phyloP scores from a whole-genome alignment of 2,113 vertebrate genomes.

The Apus apus region DNA sequence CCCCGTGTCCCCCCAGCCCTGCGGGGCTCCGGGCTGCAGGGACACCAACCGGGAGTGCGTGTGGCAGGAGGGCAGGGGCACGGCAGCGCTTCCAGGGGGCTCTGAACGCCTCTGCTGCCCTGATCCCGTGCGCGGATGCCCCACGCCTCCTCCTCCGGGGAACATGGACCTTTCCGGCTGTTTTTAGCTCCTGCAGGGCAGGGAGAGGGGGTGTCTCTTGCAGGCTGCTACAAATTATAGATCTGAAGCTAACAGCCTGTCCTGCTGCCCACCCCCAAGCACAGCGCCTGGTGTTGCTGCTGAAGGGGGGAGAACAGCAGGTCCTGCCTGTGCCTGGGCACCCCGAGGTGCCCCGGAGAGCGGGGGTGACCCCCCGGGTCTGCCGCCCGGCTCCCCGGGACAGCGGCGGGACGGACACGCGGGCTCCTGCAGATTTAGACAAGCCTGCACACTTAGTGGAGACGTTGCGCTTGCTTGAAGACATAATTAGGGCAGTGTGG shows the following conservation, averaged over 20 bases:
- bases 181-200: conserved; percentile 61
- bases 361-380: too few species aligned
- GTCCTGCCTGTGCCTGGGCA: background rate
- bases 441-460: background rate
- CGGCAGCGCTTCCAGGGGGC: accelerated
- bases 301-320: background rate
- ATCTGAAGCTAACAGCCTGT: conserved; percentile 68
- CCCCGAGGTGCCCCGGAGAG: accelerated
- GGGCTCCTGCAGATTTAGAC: background rate
- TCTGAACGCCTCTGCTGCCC: background rate
- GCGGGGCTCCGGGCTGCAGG: accelerated
- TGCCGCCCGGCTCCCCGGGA: accelerated
- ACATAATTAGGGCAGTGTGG: background rate
- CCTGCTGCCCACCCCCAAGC: conserved; percentile 37
- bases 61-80: background rate
- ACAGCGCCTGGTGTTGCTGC: background rate
- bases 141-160: background rate
- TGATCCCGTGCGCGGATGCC: background rate
- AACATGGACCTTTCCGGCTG: conserved; percentile 30
- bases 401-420: too few species aligned
- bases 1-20: accelerated
- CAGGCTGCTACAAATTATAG: conserved; percentile 60
- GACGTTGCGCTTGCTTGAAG: background rate
- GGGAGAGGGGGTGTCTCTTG: conserved; percentile 54
- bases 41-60: background rate